These are phyloP conservation scores for Chaetura pelagica DNA, from an alignment of 2,113 vertebrate species.

Conservation along the genomic window DNA sequence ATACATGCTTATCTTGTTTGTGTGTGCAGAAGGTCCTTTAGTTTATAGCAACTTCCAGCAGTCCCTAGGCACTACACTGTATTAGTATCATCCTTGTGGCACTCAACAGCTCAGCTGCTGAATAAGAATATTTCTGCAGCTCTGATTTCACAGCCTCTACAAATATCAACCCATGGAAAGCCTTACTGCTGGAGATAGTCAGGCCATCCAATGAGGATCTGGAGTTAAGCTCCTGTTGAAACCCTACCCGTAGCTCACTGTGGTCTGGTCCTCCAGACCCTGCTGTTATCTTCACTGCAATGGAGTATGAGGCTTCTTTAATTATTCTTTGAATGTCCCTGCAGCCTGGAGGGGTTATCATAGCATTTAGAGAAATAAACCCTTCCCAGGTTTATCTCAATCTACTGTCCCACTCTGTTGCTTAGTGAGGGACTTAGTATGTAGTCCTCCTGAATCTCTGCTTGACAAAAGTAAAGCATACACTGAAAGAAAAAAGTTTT, in stretches of 20 bases:
- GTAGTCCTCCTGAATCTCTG: not conserved
- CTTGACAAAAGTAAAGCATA: not conserved
- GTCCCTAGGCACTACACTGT: not conserved
- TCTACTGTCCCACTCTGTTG: not conserved
- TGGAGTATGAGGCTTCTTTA: not conserved
- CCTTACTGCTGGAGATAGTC: not conserved
- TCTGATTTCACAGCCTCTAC: not conserved
- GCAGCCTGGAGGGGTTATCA: not conserved
- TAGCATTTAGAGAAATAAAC: not conserved
- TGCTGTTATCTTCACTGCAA: not conserved
- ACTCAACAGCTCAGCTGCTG: not conserved
- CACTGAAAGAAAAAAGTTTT: not conserved
- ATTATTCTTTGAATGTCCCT: not conserved
- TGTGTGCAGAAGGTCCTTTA: not conserved
- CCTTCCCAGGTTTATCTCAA: not conserved
- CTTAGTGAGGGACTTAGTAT: not conserved
- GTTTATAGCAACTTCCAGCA: not conserved
- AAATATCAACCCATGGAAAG: not conserved
- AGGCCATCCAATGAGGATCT: not conserved
- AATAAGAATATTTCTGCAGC: not conserved
- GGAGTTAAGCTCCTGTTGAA: not conserved
- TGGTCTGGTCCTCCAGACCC: not conserved
- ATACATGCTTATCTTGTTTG: not conserved
- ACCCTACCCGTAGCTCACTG: rapidly evolving
- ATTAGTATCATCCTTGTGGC: not conserved